Evolutionary conservation across 2,888 invertebrate genomes (phyloP).

Genomic region (Trichopoda pennipes): DNA sequence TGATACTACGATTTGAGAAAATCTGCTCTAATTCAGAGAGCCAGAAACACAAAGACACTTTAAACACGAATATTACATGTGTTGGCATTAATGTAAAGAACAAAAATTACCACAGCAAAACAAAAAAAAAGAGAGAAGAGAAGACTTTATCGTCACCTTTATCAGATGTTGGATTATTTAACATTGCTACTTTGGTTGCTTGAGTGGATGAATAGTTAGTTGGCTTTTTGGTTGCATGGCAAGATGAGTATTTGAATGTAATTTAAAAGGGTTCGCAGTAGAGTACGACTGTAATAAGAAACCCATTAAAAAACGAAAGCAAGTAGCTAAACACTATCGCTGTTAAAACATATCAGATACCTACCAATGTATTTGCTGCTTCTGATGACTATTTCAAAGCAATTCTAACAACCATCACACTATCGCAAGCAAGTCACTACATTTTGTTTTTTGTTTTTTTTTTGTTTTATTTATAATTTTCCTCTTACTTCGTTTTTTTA

Average conservation of each 20-base stretch:
- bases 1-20: conserved; percentile 19
- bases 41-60: conserved; percentile 49
- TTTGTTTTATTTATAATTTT: conserved; percentile 15
- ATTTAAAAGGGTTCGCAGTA: conserved; percentile 38
- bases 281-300: conserved; percentile 59
- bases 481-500: conserved; percentile 1
- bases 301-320: conserved; percentile 67
- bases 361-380: conserved; percentile 27
- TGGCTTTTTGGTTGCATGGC: conserved; percentile 15
- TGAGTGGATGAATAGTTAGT: conserved; percentile 8
- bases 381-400: conserved; percentile 6
- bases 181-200: conserved; percentile 47
- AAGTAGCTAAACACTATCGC: conserved; percentile 66
- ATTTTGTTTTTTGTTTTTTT: conserved; percentile 18
- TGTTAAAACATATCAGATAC: conserved; percentile 59
- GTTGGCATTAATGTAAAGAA: conserved; percentile 61
- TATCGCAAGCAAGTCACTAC: conserved; percentile 3
- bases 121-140: background rate
- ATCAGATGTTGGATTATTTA: conserved; percentile 64
- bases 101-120: conserved; percentile 37
- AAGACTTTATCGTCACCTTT: conserved; percentile 64
- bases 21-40: conserved; percentile 7
- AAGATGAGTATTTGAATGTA: conserved; percentile 21
- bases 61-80: conserved; percentile 63
- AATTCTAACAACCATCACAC: conserved; percentile 38